Evolutionary conservation across 2,113 vertebrate species (phyloP), one percentile per base, ranked within the genome.

Genomic region (Leucoraja erinaceus): DNA sequence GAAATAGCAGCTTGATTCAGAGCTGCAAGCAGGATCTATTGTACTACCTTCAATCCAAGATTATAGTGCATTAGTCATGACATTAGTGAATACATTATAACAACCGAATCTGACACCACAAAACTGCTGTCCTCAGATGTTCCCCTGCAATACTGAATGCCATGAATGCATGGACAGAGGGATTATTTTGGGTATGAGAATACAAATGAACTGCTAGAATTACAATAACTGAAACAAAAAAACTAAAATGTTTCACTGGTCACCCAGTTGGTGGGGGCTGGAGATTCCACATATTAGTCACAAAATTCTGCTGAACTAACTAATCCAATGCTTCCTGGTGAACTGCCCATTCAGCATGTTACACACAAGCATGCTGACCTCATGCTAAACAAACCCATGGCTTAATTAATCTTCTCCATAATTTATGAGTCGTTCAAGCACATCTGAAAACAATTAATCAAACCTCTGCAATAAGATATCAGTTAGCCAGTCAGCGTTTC

Each of bases 181-280:
- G 59, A 88, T 31, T 88, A 88, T n/a, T 61, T 88, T 83, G 20
- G 14, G 83, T 63, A 86, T 16, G 28, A 63, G 59, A 59, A 88
- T 88, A 88, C 83, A 88, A 88, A 63, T 88, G 83, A 88, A 86
- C 56, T 31, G 56, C 83, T 86, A 86, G 56, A 63, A 63, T 88
- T 83, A 83, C 79, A 83, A 56, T 83, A 83, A 56, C 20, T 56
- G 54, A 83, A 83, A 83, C 77, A 56, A 83, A 47, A 84, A 63
- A 84, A 84, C 81, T 31, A 31, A 88, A 88, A 88, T 84, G 59
- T 25, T 63, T 88, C 12, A 0, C 31, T 88, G 81, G 54, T 84
- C 81, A 61, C 54, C 25, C 25, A 59, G 47, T 84, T 84, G 83
- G 83, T 61, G 28, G 56, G 56, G 25, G 83, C 28, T 63, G n/a